Percentiles rank a stretch among this genome's conserved stretches.
These are phyloP conservation scores for Tipula lateralis DNA, from an alignment of 2,888 invertebrate species.

Conservation along the genomic window DNA sequence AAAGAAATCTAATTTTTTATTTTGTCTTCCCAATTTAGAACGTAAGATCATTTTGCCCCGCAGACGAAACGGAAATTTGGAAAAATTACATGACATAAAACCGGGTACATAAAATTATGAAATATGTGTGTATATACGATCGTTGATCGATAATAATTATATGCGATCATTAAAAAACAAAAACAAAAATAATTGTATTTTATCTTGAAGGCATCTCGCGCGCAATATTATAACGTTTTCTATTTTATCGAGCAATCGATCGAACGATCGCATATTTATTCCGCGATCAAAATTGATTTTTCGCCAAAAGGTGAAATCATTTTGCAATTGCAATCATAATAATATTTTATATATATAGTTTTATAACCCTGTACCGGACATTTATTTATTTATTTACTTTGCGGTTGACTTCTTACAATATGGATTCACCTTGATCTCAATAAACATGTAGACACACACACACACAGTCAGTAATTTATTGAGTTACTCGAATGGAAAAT, in stretches of 20 bases:
- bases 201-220: conserved; percentile 11
- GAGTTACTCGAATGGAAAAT: not conserved
- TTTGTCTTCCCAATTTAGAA: conserved; percentile 7
- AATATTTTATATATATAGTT: not conserved
- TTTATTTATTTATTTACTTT: not conserved
- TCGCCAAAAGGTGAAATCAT: not conserved
- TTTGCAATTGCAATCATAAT: not conserved
- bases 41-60: not conserved
- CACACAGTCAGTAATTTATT: not conserved
- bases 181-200: not conserved
- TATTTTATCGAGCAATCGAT: not conserved
- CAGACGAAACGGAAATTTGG: not conserved
- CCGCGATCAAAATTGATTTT: conserved; percentile 15
- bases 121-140: not conserved
- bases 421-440: not conserved
- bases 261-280: not conserved
- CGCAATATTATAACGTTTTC: not conserved
- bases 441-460: not conserved
- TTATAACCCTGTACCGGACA: not conserved
- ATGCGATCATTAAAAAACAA: not conserved
- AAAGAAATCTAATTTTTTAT: not conserved
- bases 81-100: conserved; percentile 19
- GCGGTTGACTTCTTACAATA: not conserved
- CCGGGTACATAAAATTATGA: not conserved
- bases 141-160: not conserved